phyloP scores from a whole-genome alignment of 2,113 vertebrate species.

The Prochilodus magdalenae region DNA sequence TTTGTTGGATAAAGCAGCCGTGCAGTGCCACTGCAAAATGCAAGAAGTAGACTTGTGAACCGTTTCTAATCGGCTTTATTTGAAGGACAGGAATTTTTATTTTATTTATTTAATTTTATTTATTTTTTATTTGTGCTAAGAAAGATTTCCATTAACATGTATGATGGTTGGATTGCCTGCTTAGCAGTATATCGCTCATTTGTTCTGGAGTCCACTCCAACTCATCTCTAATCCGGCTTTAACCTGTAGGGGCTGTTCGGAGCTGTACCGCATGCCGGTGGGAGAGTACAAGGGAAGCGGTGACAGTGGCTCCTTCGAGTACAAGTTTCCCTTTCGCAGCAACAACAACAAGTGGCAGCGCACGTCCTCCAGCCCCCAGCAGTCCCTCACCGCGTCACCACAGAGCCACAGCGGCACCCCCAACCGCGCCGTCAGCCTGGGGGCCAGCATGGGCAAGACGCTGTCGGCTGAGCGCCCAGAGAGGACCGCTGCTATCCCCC shows the following conservation, averaged over 20 bases:
- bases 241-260: conserved; percentile 88
- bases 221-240: neutral
- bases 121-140: no score
- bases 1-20: no score
- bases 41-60: no score
- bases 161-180: no score
- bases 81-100: no score
- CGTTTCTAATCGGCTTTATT: no score
- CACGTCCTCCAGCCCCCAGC: conserved; percentile 87
- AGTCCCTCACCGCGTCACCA: conserved; percentile 87
- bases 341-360: conserved; percentile 98
- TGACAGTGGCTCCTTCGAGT: conserved; percentile 90
- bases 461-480: conserved; percentile 85
- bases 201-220: neutral
- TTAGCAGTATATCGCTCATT: no score
- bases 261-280: conserved; percentile 91
- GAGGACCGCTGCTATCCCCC: conserved; percentile 88
- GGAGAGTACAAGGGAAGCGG: conserved; percentile 92
- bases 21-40: no score
- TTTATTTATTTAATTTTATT: no score
- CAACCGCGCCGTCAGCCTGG: conserved; percentile 80
- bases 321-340: conserved; percentile 97
- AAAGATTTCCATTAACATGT: no score
- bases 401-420: conserved; percentile 76
- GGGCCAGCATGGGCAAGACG: conserved; percentile 86